Conservation (phyloP, 2,113 vertebrate genomes). For the Ciconia maguari region DNA sequence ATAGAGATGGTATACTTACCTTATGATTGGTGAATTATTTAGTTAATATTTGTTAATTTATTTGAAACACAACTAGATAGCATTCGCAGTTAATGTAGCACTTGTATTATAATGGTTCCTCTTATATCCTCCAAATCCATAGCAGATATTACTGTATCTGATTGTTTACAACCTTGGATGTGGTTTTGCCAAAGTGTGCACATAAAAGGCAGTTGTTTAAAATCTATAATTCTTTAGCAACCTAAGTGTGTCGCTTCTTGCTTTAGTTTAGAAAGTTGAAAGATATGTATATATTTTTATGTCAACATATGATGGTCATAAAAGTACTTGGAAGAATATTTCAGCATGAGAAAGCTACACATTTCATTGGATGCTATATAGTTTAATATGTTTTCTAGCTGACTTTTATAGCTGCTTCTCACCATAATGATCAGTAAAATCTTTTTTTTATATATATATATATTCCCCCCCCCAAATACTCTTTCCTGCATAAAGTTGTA, state of each 20-base stretch:
- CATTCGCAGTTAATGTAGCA: neutral
- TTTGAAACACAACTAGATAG: neutral
- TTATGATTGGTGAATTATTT: neutral
- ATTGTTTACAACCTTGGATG: neutral
- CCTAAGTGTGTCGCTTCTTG: neutral
- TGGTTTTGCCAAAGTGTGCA: neutral
- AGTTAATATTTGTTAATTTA: neutral
- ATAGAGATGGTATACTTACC: neutral
- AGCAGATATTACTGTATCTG: neutral
- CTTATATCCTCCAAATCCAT: neutral
- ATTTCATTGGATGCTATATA: neutral
- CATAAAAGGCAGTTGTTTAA: neutral
- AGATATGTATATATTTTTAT: neutral
- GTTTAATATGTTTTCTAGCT: neutral
- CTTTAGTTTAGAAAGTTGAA: neutral
- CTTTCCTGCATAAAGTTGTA: neutral
- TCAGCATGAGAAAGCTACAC: neutral
- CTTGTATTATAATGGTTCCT: neutral
- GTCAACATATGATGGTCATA: neutral
- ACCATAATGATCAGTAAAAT: neutral
- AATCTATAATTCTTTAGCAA: neutral
- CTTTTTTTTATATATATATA: too few relatives aligned
- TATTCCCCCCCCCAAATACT: neutral
- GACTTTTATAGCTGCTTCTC: neutral
- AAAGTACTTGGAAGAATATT: neutral